These are phyloP conservation scores for Falco peregrinus DNA, from an alignment of 2,797 vertebrate genomes.

Conservation along the genomic window DNA sequence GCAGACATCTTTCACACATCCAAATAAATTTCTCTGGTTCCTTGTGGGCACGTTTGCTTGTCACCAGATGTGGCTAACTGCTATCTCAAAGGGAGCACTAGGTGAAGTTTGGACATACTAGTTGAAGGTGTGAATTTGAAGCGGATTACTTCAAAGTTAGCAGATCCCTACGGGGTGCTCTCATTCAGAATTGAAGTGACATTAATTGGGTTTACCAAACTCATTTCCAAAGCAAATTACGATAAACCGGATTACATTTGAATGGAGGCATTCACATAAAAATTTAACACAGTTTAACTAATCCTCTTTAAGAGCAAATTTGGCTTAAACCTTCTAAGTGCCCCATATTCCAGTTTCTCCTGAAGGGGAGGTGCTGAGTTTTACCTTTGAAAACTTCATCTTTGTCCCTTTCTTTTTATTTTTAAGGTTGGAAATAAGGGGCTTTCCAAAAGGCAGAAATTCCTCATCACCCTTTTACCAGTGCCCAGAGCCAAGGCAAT, in stretches of 20 bases:
- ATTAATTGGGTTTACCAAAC: slow-evolving; percentile 25
- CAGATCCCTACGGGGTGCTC: background rate
- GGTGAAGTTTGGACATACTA: background rate
- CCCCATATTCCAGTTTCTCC: background rate
- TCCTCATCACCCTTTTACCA: background rate
- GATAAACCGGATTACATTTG: slow-evolving; percentile 3
- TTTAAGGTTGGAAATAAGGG: background rate
- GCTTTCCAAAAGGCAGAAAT: background rate
- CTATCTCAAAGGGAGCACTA: background rate
- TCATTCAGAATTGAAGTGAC: background rate
- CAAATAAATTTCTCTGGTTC: background rate
- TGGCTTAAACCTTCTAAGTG: background rate
- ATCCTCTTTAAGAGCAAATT: slow-evolving; percentile 8
- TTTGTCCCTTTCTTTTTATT: background rate
- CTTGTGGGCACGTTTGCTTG: background rate
- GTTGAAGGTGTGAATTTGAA: background rate
- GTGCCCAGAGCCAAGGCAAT: accelerated
- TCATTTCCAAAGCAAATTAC: slow-evolving; percentile 29
- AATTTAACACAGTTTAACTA: slow-evolving; percentile 6
- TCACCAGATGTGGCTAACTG: background rate
- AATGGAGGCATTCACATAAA: background rate
- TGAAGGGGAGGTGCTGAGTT: background rate
- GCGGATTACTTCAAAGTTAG: background rate
- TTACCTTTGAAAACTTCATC: background rate
- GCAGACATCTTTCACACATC: background rate